Base-by-base conservation (phyloP, 2,113 vertebrate species). In the Serilophus lunatus region DNA sequence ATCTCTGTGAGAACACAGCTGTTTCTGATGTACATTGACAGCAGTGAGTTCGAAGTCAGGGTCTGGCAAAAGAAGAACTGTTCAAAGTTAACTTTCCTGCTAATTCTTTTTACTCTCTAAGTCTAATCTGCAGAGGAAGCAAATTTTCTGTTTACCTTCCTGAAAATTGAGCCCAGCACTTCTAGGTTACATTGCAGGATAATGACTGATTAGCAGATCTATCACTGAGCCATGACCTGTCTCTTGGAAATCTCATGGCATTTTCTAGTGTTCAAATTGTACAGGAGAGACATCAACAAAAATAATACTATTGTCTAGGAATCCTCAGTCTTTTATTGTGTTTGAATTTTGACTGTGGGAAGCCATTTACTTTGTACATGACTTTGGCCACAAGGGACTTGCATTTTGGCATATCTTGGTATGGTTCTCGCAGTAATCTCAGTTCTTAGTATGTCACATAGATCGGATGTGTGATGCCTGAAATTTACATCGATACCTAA, bases 281-380 rank as follows among this genome's bases (percentile, higher is more conserved):
- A n/a, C 44, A 81, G 35, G 35, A 87, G 63, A 88, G 28, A 92
- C 3, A 2, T 90, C 63, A 86, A 50, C 31, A 95, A 44, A 84
- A 91, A 63, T 59, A 91, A 35, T 42, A 23, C 16, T 87, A 9
- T 42, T 84, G 28, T 91, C 65, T 74, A 91, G 81, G 78, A 91
- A 89, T 33, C 9, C 11, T 80, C 61, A 26, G 35, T 78, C 35
- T 83, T 80, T 70, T 38, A 12, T 69, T 93, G 80, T 83, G 35
- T 84, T 94, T 94, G 89, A 86, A 65, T 51, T 89, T 35, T 59
- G 33, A 29, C 69, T 66, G 26, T 50, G 40, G 69, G 78, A 95
- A 94, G n/a, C 47, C 26, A 29, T 87, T 95, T 78, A 71, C 23
- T 84, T 89, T 89, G 56, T 75, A 36, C 4, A 9, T 70, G 35